A percentile compares a stretch with the other conserved stretches of the same genome.
Conservation (phyloP, 2,888 invertebrate genomes). For the Mimumesa dahlbomi region DNA sequence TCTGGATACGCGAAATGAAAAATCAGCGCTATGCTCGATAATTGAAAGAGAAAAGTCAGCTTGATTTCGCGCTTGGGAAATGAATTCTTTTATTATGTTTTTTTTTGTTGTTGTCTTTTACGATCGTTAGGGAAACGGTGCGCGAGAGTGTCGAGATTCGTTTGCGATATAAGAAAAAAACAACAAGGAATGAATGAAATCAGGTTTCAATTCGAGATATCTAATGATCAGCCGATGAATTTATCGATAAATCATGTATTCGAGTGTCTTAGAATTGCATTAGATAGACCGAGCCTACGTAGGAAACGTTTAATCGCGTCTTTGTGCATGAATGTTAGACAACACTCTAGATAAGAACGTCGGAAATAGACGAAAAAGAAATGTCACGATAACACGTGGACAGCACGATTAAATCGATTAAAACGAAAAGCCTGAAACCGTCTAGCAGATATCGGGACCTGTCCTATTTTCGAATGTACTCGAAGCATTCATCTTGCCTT, state of each 20-base stretch:
- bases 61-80: background rate
- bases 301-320: background rate
- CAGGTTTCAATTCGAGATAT: no score
- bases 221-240: no score
- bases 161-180: no score
- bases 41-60: background rate
- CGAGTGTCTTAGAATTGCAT: background rate
- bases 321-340: slow-evolving; percentile 5
- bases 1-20: no score
- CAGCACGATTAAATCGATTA: slow-evolving; percentile 38
- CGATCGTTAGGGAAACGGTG: no score
- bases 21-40: background rate
- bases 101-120: no score
- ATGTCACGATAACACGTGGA: slow-evolving; percentile 30
- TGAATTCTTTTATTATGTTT: no score
- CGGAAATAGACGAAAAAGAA: slow-evolving; percentile 2
- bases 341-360: background rate
- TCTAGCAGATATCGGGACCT: slow-evolving; percentile 22
- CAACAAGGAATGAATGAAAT: no score
- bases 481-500: background rate
- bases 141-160: no score
- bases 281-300: background rate
- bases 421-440: slow-evolving; percentile 31
- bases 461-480: slow-evolving; percentile 31
- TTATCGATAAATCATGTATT: background rate